phyloP scores from a whole-genome alignment of 2,113 vertebrate species.

The Zonotrichia leucophrys region DNA sequence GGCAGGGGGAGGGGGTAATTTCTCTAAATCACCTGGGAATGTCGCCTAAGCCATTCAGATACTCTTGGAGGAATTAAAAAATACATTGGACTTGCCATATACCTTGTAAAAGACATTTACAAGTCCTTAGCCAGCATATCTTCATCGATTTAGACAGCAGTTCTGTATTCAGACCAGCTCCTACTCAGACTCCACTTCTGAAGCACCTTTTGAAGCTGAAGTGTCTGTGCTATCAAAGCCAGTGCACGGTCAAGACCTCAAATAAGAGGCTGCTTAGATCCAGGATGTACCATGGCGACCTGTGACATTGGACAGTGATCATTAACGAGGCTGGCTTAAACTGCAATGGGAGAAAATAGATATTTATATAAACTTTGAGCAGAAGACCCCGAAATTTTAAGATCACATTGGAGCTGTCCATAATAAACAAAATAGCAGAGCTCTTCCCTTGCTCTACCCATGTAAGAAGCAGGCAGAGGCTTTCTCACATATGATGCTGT shows the following conservation, averaged over 20 bases:
- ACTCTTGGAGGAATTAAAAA: constrained; percentile 46
- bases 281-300: not conserved
- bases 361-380: not conserved
- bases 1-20: not conserved
- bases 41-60: not conserved
- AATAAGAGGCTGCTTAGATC: not conserved
- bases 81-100: constrained; percentile 19
- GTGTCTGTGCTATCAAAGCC: constrained; percentile 20
- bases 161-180: not conserved
- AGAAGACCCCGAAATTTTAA: not conserved
- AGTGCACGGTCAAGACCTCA: not conserved
- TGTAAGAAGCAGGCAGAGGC: not conserved
- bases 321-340: not conserved
- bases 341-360: not conserved
- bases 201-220: constrained; percentile 39
- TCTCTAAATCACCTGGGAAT: not conserved
- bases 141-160: not conserved
- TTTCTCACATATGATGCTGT: not conserved
- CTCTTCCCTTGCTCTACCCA: not conserved
- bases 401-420: not conserved
- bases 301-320: not conserved
- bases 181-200: not conserved
- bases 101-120: not conserved
- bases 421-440: not conserved
- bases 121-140: not conserved